Evolutionary conservation across 2,113 vertebrate species (phyloP).

Genomic region (Salvelinus namaycush): DNA sequence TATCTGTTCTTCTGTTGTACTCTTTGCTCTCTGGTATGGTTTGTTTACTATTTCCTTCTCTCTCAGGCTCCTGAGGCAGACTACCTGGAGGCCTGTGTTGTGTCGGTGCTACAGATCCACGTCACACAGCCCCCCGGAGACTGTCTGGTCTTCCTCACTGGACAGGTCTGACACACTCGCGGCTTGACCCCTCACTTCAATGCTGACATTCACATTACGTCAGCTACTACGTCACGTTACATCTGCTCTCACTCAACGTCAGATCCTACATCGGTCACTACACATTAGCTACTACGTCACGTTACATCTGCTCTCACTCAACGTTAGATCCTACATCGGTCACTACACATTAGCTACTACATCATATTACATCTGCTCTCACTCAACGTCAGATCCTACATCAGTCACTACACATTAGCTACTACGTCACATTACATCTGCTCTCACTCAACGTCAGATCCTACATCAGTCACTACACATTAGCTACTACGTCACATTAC

Average conservation of each 20-base stretch:
- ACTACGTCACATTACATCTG: neutral
- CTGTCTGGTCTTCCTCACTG: slow-evolving; percentile 89
- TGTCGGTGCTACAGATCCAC: slow-evolving; percentile 92
- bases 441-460: neutral
- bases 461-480: too few relatives aligned
- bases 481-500: neutral
- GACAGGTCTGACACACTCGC: slow-evolving; percentile 74
- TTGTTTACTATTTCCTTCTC: neutral
- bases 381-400: too few relatives aligned
- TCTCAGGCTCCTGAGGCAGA: slow-evolving; percentile 89
- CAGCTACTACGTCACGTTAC: neutral
- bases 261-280: too few relatives aligned
- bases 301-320: neutral
- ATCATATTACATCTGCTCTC: neutral
- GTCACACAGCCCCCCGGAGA: slow-evolving; percentile 87
- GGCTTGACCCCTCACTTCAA: neutral
- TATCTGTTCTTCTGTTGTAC: neutral
- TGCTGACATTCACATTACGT: neutral
- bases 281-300: neutral
- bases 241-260: neutral
- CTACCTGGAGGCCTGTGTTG: slow-evolving; percentile 92
- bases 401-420: too few relatives aligned
- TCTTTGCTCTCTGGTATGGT: neutral
- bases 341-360: too few relatives aligned
- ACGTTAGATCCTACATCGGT: too few relatives aligned